phyloP scores from a whole-genome alignment of 2,888 invertebrate species.

The Melieria picta region DNA sequence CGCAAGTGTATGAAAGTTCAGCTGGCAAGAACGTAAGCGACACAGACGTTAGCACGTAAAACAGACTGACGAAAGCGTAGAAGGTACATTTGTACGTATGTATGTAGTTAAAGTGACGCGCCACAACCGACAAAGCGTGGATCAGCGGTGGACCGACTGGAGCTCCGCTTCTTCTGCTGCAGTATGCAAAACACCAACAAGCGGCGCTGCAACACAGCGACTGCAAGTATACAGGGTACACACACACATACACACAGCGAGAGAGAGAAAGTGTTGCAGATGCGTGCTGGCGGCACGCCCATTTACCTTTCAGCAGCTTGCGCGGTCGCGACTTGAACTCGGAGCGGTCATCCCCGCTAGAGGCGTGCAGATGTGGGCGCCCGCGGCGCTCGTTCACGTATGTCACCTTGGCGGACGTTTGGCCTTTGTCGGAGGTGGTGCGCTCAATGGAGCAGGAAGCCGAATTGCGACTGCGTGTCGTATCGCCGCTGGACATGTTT shows the following conservation, averaged over 20 bases:
- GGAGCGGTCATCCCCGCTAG: constrained; percentile 59
- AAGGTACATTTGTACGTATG: not conserved
- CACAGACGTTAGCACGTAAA: too few relatives aligned
- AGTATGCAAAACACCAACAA: constrained; percentile 17
- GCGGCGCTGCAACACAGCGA: constrained; percentile 44
- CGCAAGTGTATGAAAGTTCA: too few relatives aligned
- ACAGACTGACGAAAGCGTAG: too few relatives aligned
- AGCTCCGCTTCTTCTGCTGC: constrained; percentile 22
- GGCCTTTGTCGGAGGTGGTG: constrained; percentile 61
- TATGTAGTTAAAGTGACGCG: not conserved
- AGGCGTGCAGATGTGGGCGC: constrained; percentile 53
- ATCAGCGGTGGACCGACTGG: too few relatives aligned
- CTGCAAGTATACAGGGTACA: constrained; percentile 37
- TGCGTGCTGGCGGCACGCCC: too few relatives aligned
- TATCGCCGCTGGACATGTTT: constrained; percentile 65
- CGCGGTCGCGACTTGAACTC: constrained; percentile 64
- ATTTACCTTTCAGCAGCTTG: constrained; percentile 64
- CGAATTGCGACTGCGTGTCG: constrained; percentile 65
- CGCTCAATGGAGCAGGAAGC: constrained; percentile 65
- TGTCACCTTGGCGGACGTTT: constrained; percentile 61
- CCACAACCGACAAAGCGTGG: constrained; percentile 25
- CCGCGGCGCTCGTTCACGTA: constrained; percentile 64
- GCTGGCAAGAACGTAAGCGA: too few relatives aligned
- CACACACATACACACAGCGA: too few relatives aligned
- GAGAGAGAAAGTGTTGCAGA: too few relatives aligned